phyloP scores from a whole-genome alignment of 2,797 vertebrate genomes.

The Oryzias sinensis region DNA sequence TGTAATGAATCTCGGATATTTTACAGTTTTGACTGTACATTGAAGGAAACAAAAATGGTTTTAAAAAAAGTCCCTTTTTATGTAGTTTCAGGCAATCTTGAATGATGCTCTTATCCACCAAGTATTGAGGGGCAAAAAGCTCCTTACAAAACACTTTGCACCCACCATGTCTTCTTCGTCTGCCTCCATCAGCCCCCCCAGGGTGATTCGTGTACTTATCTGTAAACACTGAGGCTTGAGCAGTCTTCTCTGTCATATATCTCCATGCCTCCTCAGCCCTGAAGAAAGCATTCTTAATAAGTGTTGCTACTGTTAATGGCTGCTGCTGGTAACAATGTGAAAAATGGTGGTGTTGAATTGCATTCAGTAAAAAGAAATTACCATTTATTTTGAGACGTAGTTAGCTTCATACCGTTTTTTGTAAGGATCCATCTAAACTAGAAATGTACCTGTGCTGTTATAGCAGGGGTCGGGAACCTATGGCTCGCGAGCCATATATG shows the following conservation, averaged over 20 bases:
- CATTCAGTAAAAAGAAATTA: not conserved
- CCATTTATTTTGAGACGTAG: not conserved
- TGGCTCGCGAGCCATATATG: too few species aligned
- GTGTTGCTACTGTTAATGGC: not conserved
- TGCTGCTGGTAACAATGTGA: not conserved
- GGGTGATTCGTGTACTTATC: conserved; percentile 42
- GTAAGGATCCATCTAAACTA: conserved; percentile 3
- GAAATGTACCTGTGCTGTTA: not conserved
- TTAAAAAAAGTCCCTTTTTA: too few species aligned
- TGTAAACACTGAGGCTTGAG: conserved; percentile 25
- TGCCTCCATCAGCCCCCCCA: conserved; percentile 41
- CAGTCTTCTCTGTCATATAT: conserved; percentile 8
- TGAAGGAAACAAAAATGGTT: too few species aligned
- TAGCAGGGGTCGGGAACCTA: too few species aligned
- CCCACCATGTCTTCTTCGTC: conserved; percentile 23
- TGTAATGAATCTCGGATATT: not conserved
- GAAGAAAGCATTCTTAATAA: conserved; percentile 16
- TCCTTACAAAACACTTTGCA: conserved; percentile 62
- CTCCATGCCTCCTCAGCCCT: conserved; percentile 2
- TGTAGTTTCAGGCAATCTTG: too few species aligned
- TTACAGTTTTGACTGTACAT: not conserved
- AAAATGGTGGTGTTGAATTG: too few species aligned
- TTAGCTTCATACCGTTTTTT: not conserved
- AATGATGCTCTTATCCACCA: too few species aligned
- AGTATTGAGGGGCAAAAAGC: conserved; percentile 3